Conservation (phyloP, 2,113 vertebrate species). For the Gallinago paraguaiae region DNA sequence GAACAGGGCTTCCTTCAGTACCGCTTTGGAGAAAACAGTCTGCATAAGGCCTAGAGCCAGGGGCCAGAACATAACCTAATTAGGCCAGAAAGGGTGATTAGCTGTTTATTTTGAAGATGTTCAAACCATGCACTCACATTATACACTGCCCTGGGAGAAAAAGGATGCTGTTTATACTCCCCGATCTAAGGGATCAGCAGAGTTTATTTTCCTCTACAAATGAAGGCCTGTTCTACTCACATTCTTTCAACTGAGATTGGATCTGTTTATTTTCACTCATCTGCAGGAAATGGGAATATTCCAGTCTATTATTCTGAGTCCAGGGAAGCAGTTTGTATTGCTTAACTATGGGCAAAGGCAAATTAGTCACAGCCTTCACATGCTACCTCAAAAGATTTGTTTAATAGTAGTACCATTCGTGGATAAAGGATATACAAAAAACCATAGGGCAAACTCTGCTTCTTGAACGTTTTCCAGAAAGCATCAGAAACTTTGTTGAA, state of each 20-base stretch:
- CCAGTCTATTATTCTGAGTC: neutral
- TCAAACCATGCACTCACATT: constrained; percentile 33
- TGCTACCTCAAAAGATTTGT: neutral
- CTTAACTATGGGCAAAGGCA: constrained; percentile 31
- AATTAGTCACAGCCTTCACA: constrained; percentile 20
- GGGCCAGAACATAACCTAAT: constrained; percentile 50
- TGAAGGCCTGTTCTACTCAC: constrained; percentile 23
- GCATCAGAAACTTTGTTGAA: neutral
- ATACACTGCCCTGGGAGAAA: constrained; percentile 28
- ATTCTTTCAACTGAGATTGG: constrained; percentile 12
- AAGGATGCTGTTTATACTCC: constrained; percentile 36
- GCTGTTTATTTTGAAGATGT: constrained; percentile 59
- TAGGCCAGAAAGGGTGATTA: constrained; percentile 56
- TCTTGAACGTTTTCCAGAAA: neutral
- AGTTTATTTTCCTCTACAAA: constrained; percentile 62
- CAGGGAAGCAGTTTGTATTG: constrained; percentile 14
- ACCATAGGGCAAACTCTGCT: neutral
- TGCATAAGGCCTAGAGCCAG: neutral
- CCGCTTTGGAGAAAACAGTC: neutral
- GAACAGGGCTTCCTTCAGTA: neutral
- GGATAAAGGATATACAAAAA: neutral
- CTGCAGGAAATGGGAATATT: constrained; percentile 54
- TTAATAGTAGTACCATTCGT: neutral
- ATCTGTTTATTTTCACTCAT: constrained; percentile 68
- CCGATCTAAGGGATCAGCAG: constrained; percentile 21